Evolutionary conservation across 1,140 invertebrate species (phyloP).

Genomic region (Tribolium madens): DNA sequence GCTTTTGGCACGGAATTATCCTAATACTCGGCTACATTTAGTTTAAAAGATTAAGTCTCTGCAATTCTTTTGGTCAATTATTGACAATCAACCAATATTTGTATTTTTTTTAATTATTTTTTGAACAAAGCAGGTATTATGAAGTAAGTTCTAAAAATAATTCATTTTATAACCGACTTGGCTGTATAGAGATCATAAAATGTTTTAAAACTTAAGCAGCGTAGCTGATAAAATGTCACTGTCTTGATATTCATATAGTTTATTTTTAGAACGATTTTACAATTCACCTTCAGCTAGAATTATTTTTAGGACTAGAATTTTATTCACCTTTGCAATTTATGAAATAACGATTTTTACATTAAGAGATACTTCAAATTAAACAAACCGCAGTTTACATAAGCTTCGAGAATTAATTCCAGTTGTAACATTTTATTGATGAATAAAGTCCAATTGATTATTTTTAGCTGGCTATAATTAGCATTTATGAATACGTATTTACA

Average conservation of each 20-base stretch:
- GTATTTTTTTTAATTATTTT: background rate
- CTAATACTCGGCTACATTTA: background rate
- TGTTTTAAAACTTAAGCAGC: constrained; percentile 14
- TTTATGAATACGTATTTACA: background rate
- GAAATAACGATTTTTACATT: background rate
- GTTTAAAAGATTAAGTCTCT: too few relatives aligned
- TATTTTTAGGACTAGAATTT: constrained; percentile 35
- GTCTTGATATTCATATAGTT: constrained; percentile 20
- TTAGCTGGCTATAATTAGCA: constrained; percentile 1
- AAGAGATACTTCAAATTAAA: background rate
- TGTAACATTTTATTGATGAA: background rate
- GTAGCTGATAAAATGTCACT: constrained; percentile 17
- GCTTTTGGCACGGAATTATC: constrained; percentile 22
- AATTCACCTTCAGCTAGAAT: constrained; percentile 36
- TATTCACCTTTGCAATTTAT: background rate
- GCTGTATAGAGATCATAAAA: background rate
- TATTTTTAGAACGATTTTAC: constrained; percentile 40
- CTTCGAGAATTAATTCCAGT: constrained; percentile 10
- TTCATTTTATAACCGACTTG: background rate
- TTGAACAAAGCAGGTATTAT: background rate
- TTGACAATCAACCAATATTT: too few relatives aligned
- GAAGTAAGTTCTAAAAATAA: background rate
- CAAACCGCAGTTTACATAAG: background rate
- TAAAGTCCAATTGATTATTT: background rate
- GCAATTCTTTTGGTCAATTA: too few relatives aligned